phyloP scores from a whole-genome alignment of 2,888 invertebrate species.

The Himalopsyche japonica region DNA sequence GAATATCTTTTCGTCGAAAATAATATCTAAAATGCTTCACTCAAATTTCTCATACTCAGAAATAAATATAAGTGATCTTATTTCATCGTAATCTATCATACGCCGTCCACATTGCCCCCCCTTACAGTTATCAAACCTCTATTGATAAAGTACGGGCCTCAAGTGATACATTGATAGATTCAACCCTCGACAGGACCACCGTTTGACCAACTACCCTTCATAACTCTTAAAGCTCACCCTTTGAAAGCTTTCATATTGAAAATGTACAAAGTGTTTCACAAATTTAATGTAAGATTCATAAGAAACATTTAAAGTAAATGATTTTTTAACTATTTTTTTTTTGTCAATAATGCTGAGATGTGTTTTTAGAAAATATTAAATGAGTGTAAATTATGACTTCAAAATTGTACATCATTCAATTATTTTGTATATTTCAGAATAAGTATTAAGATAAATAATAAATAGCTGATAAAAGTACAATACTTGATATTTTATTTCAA shows the following conservation, averaged over 20 bases:
- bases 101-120: not conserved
- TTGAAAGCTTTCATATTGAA: constrained; percentile 14
- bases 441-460: too few relatives aligned
- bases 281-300: not conserved
- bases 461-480: too few relatives aligned
- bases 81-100: constrained; percentile 24
- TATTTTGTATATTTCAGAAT: too few relatives aligned
- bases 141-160: constrained; percentile 18
- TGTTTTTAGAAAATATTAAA: too few relatives aligned
- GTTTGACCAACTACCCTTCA: constrained; percentile 15
- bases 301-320: not conserved
- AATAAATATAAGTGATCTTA: constrained; percentile 7
- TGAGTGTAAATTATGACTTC: too few relatives aligned
- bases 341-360: too few relatives aligned
- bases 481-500: too few relatives aligned
- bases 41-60: not conserved
- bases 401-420: too few relatives aligned
- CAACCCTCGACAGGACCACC: constrained; percentile 2
- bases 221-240: constrained; percentile 11
- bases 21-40: too few relatives aligned
- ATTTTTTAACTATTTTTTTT: too few relatives aligned
- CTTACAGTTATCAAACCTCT: constrained; percentile 11
- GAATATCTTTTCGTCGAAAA: too few relatives aligned
- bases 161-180: constrained; percentile 27
- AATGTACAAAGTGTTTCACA: constrained; percentile 14